These are phyloP conservation scores for Cheilosia soror DNA, from an alignment of 2,888 invertebrate species.

Conservation along the genomic window DNA sequence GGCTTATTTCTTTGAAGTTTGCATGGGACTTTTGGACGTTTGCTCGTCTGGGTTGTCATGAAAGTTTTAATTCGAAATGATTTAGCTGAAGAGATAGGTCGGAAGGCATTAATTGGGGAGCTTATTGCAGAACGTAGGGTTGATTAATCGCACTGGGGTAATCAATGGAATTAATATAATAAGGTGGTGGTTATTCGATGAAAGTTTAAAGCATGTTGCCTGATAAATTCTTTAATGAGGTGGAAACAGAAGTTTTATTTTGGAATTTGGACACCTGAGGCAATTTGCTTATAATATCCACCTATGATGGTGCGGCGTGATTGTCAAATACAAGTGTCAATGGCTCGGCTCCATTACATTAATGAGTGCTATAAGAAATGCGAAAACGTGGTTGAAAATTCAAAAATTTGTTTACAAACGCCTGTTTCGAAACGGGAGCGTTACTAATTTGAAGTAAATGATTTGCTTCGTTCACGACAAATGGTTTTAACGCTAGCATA, in stretches of 20 bases:
- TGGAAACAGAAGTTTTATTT: conserved; percentile 18
- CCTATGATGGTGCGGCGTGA: too few species aligned
- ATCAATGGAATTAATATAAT: conserved; percentile 67
- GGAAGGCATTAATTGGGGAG: conserved; percentile 19
- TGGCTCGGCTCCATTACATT: too few species aligned
- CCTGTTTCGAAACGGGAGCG: too few species aligned
- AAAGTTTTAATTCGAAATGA: conserved; percentile 67
- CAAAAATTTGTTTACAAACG: too few species aligned
- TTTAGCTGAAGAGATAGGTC: conserved; percentile 27
- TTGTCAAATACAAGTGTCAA: too few species aligned
- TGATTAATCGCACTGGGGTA: conserved; percentile 36
- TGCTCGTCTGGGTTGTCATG: conserved; percentile 56
- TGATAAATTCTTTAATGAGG: conserved; percentile 7
- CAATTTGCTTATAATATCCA: not conserved
- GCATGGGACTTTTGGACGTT: conserved; percentile 65
- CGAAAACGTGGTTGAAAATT: too few species aligned
- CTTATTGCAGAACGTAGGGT: conserved; percentile 13
- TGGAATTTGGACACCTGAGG: not conserved
- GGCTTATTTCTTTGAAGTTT: conserved; percentile 65
- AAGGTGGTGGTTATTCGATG: conserved; percentile 37
- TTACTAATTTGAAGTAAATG: too few species aligned
- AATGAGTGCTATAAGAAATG: too few species aligned
- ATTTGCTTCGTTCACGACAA: too few species aligned
- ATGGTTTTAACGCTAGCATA: too few species aligned
- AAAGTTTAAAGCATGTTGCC: conserved; percentile 20